Evolutionary conservation across 2,113 vertebrate species (phyloP), one percentile per base, ranked within the genome.

Genomic region (Pristiophorus japonicus): DNA sequence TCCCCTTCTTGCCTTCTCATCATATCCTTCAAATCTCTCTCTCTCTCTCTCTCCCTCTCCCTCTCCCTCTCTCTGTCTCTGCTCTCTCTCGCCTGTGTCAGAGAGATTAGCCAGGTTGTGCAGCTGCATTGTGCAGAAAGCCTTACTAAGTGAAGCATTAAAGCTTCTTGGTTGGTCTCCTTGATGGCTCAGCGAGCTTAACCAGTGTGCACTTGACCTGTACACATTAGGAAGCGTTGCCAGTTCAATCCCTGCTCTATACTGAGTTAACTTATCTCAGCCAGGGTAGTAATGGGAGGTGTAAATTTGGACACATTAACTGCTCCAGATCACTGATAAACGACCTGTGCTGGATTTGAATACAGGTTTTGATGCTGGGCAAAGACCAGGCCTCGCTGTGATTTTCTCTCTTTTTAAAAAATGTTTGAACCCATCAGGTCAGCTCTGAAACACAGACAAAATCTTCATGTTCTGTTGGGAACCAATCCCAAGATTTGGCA

Each of bases 101-200:
- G 62, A 51, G 65, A 51, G 45, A 70, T 94, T 70, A 94, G 38
- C 38, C 45, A 0, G 65, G 11, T 47, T 59, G 5, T 70, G 62
- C 65, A 70, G 38, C 55, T 10, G 38, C 91, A 42, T 42, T 93
- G 55, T 93, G n/a, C 24, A 88, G 24, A 93, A 94, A 11, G 38
- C 22, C 42, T 45, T 67, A 66, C 85, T 12, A 66, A 47, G 42
- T 67, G 38, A 94, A 70, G 38, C 92, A 94, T 94, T 94, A 94
- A 66, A 94, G 92, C 92, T 94, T 42, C 85, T 88, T 51, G 85
- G 47, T 88, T 88, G 45, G 51, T 47, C 47, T 81, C 38, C 59
- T 92, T 92, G 59, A 92, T 92, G 59, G 62, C 88, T 63, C 62
- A 65, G 88, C 59, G 42, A 92, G 88, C 59, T 63, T 92, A 45